These are phyloP conservation scores for Gavia stellata DNA, from an alignment of 2,113 vertebrate species.

Conservation along the genomic window DNA sequence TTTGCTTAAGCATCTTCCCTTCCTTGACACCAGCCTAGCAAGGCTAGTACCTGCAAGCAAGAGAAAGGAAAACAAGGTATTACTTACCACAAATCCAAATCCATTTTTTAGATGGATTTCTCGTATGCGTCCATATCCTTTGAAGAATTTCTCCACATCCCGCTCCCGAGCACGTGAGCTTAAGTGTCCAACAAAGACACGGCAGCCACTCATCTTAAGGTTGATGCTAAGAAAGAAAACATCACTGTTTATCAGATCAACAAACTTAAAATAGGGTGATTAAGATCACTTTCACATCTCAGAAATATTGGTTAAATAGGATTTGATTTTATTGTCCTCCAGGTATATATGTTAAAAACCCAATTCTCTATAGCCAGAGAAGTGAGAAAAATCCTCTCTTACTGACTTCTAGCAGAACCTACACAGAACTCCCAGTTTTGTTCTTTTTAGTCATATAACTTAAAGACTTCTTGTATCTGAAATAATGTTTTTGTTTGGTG, in stretches of 20 bases:
- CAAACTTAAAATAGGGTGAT: not conserved
- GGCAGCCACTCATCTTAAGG: slow-evolving; percentile 84
- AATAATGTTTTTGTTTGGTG: not conserved
- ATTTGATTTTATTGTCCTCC: not conserved
- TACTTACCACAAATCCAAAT: slow-evolving; percentile 90
- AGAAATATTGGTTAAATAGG: not conserved
- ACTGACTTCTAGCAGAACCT: not conserved
- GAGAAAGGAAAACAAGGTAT: not conserved
- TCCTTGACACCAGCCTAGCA: not conserved
- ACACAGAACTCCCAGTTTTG: not conserved
- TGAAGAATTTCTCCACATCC: slow-evolving; percentile 93
- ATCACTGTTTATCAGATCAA: not conserved
- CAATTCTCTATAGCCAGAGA: not conserved
- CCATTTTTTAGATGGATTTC: slow-evolving; percentile 92
- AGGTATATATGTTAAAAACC: not conserved
- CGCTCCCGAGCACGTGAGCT: slow-evolving; percentile 88
- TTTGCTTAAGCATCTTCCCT: not conserved
- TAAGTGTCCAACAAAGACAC: slow-evolving; percentile 89
- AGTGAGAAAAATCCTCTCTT: not conserved
- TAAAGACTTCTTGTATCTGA: not conserved
- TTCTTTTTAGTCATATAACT: not conserved
- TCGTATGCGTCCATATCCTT: slow-evolving; percentile 88
- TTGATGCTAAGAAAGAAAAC: slow-evolving; percentile 26
- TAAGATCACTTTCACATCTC: not conserved
- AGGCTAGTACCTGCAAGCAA: not conserved